phyloP scores from a whole-genome alignment of 2,113 vertebrate species.

The Stercorarius parasiticus region DNA sequence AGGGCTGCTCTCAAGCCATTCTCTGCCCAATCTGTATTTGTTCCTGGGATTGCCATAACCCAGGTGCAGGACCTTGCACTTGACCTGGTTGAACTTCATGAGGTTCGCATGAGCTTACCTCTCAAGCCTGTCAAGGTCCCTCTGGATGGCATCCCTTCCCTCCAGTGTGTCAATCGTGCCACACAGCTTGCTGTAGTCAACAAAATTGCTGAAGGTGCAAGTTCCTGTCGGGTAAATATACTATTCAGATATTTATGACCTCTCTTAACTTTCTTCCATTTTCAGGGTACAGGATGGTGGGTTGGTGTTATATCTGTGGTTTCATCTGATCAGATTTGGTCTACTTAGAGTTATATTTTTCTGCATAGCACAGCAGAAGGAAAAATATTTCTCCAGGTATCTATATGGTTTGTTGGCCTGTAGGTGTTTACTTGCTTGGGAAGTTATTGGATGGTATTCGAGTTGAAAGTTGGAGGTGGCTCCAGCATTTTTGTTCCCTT shows the following conservation, averaged over 20 bases:
- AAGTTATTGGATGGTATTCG: not conserved
- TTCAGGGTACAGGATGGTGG: not conserved
- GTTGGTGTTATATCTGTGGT: not conserved
- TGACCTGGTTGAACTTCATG: too few species aligned
- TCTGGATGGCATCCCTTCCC: too few species aligned
- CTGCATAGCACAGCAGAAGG: not conserved
- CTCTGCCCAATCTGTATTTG: too few species aligned
- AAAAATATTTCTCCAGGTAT: not conserved
- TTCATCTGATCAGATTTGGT: not conserved
- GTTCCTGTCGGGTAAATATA: fast-evolving
- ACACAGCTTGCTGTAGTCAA: too few species aligned
- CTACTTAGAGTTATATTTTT: not conserved
- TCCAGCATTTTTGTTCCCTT: not conserved
- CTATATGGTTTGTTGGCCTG: not conserved
- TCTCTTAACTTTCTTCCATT: not conserved
- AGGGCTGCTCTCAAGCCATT: too few species aligned
- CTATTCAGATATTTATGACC: not conserved
- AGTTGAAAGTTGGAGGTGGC: not conserved
- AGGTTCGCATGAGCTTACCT: too few species aligned
- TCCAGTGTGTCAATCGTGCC: too few species aligned
- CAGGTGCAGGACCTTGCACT: too few species aligned
- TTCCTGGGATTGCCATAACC: too few species aligned
- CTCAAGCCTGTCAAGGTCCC: too few species aligned
- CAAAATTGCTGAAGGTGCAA: too few species aligned
- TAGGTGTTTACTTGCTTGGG: not conserved